These are phyloP conservation scores for Archocentrus centrarchus DNA, from an alignment of 2,113 vertebrate species.

Conservation along the genomic window DNA sequence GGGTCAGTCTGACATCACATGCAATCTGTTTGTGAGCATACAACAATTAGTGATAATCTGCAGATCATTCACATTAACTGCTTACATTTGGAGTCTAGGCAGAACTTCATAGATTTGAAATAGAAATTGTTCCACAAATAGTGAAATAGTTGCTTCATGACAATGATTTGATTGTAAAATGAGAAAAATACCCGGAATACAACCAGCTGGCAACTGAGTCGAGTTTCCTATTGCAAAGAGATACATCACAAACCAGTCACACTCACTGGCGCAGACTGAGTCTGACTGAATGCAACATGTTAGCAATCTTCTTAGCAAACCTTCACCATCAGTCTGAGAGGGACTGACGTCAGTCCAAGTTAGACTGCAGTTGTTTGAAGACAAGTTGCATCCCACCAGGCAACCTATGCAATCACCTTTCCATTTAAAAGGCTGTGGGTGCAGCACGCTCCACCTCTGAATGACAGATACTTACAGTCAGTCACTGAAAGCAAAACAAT, in stretches of 20 bases:
- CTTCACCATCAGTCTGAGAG: background rate
- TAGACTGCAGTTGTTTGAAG: background rate
- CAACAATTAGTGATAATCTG: background rate
- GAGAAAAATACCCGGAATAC: background rate
- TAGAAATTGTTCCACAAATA: background rate
- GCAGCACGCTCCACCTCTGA: no score
- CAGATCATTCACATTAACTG: background rate
- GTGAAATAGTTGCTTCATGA: background rate
- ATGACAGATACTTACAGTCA: no score
- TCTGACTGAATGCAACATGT: no score
- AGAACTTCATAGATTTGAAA: background rate
- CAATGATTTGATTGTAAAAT: background rate
- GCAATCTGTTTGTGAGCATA: background rate
- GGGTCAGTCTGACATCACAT: background rate
- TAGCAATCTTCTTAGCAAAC: background rate
- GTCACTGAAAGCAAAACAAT: background rate
- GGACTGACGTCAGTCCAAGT: background rate
- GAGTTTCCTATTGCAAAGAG: background rate
- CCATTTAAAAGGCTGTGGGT: background rate
- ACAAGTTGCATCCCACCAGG: background rate
- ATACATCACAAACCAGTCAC: fast-evolving
- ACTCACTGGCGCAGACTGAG: background rate
- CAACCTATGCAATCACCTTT: fast-evolving
- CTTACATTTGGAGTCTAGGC: background rate
- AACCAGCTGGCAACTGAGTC: background rate